Evolutionary conservation across 23 tunicate genomes (phyloP), one percentile per base, ranked within the genome.

Genomic region (Aplidium turbinatum): DNA sequence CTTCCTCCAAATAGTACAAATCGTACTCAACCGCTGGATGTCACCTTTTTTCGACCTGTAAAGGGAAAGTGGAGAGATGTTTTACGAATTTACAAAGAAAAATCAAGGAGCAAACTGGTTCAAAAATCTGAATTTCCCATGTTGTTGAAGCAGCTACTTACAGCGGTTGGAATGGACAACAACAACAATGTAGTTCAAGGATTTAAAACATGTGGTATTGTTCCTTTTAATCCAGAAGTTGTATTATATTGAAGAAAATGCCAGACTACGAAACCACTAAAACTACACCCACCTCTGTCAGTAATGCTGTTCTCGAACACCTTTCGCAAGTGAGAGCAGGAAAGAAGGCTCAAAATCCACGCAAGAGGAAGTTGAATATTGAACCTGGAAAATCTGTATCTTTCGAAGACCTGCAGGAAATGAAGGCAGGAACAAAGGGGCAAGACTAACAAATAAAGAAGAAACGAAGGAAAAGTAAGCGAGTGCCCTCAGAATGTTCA

Each of bases 11-110:
- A 25, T 39, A 62, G 39, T 28, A 62, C 42, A 11, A 31, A 62
- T 39, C 42, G 16, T 19, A 62, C 69, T 23, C 69, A 62, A 28
- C 69, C 69, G 4, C 69, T 62, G 13, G 69, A 62, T 62, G 69
- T 23, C 4, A 23, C 39, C 5, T 25, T 54, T 54, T 54, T 54
- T 54, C 19, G 60, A 54, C 60, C 60, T 11, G 23, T 54, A 5
- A 54, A 54, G 4, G 60, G n/a, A n/a, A 54, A 54, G 21, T 54
- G 19, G 60, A 5, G 23, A 11, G 60, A 22, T 54, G 19, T 54
- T 22, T n/a, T 54, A n/a, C 60, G 21, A 16, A 13, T 5, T 6
- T 54, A 54, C 60, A 54, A 54, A 54, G 60, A 22, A 5, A 54
- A 54, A n/a, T n/a, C 23, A 54, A 54, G 19, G 6, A n/a, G 6